Evolutionary conservation across 2,888 invertebrate species (phyloP), one percentile per base, ranked within the genome.

Genomic region (Cheilosia urbana): DNA sequence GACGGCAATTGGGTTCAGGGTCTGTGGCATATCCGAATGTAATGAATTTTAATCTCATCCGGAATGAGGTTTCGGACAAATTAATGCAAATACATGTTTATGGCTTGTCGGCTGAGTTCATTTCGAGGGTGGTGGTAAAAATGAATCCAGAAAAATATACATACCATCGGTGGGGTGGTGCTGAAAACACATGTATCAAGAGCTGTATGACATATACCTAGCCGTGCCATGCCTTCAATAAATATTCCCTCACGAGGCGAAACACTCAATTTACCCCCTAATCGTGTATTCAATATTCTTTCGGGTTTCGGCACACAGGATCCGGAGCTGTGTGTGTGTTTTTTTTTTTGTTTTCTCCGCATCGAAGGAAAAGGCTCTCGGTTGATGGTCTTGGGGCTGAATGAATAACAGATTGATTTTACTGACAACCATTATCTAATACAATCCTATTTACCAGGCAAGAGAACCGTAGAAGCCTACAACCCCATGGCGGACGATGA

Each of bases 11-110:
- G 55, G 58, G 69, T 55, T 75, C 75, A 57, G 13, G 37, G 75
- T 69, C 69, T 69, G 73, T 51, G 79, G 79, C 79, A 84, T 53
- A 84, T 84, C 79, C 83, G 79, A 79, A 60, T 79, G 79, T 79
- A 84, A 84, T 84, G 83, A 84, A 84, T 84, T 84, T 84, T 84
- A 84, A 84, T 79, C 79, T 75, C 83, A 84, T 84, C 83, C 83
- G 83, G 83, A 79, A 75, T 79, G 73, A 75, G 57, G 57, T 79
- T 84, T 79, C 69, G 83, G 83, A 79, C 79, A 84, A 84, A 84
- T 84, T 84, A 84, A 84, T 84, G 83, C 83, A 84, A 84, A 84
- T 75, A 75, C 79, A 79, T 84, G 83, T 79, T 84, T 84, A 84
- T 79, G 69, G 79, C 69, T 84, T 79, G 79, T 84, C 83, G 78